phyloP scores from a whole-genome alignment of 1,140 invertebrate species.

The Cheumatopsyche charites region DNA sequence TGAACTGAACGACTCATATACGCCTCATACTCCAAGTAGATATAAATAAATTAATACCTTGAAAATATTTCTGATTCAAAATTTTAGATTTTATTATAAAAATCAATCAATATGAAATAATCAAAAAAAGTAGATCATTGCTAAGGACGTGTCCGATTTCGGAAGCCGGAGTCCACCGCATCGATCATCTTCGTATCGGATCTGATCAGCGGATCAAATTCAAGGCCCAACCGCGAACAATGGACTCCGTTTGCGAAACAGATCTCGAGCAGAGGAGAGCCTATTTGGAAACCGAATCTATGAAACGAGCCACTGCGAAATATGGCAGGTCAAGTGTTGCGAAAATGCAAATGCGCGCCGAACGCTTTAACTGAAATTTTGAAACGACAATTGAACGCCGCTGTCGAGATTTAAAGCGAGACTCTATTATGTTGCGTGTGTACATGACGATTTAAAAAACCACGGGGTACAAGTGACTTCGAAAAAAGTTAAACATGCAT shows the following conservation, averaged over 20 bases:
- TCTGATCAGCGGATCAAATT: not conserved
- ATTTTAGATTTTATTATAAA: too few relatives aligned
- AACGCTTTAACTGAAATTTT: conserved; percentile 47
- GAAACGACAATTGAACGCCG: conserved; percentile 44
- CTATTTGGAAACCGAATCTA: conserved; percentile 47
- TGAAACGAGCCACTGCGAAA: conserved; percentile 47
- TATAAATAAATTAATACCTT: too few relatives aligned
- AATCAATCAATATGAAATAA: too few relatives aligned
- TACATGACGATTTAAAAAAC: conserved; percentile 8
- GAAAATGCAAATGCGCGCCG: conserved; percentile 48
- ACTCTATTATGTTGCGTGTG: too few relatives aligned
- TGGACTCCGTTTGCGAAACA: conserved; percentile 18
- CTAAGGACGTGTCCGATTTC: not conserved
- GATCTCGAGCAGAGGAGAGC: conserved; percentile 24
- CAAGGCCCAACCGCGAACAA: conserved; percentile 24
- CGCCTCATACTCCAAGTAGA: too few relatives aligned
- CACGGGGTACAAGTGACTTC: too few relatives aligned
- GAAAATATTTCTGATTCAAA: too few relatives aligned
- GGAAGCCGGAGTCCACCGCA: not conserved
- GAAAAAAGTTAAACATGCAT: too few relatives aligned
- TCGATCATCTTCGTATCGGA: too few relatives aligned
- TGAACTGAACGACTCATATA: too few relatives aligned
- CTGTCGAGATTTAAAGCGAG: conserved; percentile 31
- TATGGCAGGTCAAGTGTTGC: conserved; percentile 49
- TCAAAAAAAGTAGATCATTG: not conserved